phyloP scores from a whole-genome alignment of 2,113 vertebrate species.

The Carassius gibelio region DNA sequence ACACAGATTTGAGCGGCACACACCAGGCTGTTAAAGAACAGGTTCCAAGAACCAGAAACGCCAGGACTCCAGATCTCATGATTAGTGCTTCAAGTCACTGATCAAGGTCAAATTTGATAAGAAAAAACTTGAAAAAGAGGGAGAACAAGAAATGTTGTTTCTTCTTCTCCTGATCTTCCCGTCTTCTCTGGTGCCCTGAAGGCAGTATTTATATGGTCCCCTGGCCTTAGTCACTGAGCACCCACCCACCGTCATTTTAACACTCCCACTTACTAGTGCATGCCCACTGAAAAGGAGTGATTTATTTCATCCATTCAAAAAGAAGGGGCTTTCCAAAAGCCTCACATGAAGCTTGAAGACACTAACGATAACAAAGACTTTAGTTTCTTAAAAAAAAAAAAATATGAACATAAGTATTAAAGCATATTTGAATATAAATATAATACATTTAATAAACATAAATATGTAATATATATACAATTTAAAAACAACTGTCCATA shows the following conservation, averaged over 20 bases:
- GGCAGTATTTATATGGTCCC: constrained; percentile 46
- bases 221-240: constrained; percentile 34
- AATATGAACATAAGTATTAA: neutral
- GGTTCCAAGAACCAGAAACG: constrained; percentile 69
- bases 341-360: constrained; percentile 8
- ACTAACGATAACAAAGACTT: constrained; percentile 12
- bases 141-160: neutral
- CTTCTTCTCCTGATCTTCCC: neutral
- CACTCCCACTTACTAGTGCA: constrained; percentile 34
- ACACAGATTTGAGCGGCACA: constrained; percentile 67
- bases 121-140: neutral
- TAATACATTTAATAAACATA: neutral
- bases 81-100: constrained; percentile 51
- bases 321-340: constrained; percentile 28
- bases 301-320: neutral
- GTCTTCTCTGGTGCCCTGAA: constrained; percentile 13
- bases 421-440: neutral
- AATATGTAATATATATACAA: neutral
- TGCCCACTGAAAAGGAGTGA: neutral
- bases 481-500: neutral
- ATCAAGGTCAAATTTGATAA: constrained; percentile 12
- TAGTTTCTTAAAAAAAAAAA: no score
- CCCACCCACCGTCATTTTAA: constrained; percentile 26
- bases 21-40: constrained; percentile 68
- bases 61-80: constrained; percentile 68